A percentile compares a stretch with the other conserved stretches of the same genome.
Evolutionary conservation across 1,140 invertebrate genomes (phyloP).

Genomic region (Sycophila sp.): DNA sequence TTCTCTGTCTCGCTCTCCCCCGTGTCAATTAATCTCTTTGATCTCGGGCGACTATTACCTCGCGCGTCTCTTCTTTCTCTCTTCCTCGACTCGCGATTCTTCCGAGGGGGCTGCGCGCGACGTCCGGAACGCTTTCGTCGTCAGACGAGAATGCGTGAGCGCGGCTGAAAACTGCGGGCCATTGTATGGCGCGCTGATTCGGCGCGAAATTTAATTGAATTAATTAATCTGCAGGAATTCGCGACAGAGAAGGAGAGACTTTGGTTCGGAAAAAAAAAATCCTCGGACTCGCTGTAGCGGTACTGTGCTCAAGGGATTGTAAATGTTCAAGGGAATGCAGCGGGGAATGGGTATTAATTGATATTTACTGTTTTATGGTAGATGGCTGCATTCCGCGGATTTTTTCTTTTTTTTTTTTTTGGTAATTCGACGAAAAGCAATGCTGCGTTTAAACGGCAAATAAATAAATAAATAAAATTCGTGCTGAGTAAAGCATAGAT

Average conservation of each 20-base stretch:
- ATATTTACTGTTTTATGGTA: too few relatives aligned
- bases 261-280: too few relatives aligned
- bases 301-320: too few relatives aligned
- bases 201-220: slow-evolving; percentile 7
- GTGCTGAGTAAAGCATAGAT: neutral
- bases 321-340: too few relatives aligned
- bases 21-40: slow-evolving; percentile 32
- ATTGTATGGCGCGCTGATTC: too few relatives aligned
- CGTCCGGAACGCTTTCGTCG: slow-evolving; percentile 1
- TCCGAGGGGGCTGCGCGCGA: neutral
- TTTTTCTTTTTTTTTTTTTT: too few relatives aligned
- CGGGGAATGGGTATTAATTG: too few relatives aligned
- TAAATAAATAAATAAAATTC: neutral
- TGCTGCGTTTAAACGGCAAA: neutral
- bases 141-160: neutral
- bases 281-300: too few relatives aligned
- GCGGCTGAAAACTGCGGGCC: too few relatives aligned
- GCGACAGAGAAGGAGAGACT: too few relatives aligned
- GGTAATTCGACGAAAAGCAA: neutral
- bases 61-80: neutral
- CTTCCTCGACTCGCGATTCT: neutral
- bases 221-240: neutral
- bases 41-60: slow-evolving; percentile 11
- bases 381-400: too few relatives aligned
- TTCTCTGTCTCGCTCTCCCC: too few relatives aligned